phyloP scores from a whole-genome alignment of 2,888 invertebrate genomes.

The Drosophila atripex region DNA sequence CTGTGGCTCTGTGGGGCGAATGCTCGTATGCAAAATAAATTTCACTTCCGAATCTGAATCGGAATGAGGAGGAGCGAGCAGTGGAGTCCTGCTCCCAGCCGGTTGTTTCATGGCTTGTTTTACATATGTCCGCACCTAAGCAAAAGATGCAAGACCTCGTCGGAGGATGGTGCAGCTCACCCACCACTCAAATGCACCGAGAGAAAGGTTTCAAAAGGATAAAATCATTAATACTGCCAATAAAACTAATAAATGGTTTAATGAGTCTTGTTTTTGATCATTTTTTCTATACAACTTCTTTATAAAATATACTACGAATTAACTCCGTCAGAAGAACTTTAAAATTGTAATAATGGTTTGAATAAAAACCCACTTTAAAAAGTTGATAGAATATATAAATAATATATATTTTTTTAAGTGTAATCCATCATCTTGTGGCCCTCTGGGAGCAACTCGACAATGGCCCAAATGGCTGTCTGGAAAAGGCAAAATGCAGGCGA shows the following conservation, averaged over 20 bases:
- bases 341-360: too few relatives aligned
- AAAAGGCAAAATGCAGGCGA: constrained; percentile 62
- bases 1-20: constrained; percentile 33
- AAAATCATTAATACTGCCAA: neutral
- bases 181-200: constrained; percentile 24
- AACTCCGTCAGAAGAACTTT: too few relatives aligned
- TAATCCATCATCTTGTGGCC: constrained; percentile 23
- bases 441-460: constrained; percentile 48
- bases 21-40: constrained; percentile 79
- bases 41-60: constrained; percentile 80
- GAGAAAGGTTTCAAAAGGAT: neutral
- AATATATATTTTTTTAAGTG: neutral
- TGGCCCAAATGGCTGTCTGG: constrained; percentile 53
- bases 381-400: neutral
- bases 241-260: too few relatives aligned
- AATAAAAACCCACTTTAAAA: too few relatives aligned
- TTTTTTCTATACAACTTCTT: too few relatives aligned
- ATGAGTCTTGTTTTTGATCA: too few relatives aligned
- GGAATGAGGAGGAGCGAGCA: constrained; percentile 9
- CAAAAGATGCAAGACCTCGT: constrained; percentile 42
- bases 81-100: constrained; percentile 46
- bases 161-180: constrained; percentile 40
- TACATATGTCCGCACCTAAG: constrained; percentile 83
- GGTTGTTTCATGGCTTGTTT: constrained; percentile 81
- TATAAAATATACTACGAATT: too few relatives aligned